Conservation (phyloP, 2,113 vertebrate genomes). For the Cochlearius cochlearius region DNA sequence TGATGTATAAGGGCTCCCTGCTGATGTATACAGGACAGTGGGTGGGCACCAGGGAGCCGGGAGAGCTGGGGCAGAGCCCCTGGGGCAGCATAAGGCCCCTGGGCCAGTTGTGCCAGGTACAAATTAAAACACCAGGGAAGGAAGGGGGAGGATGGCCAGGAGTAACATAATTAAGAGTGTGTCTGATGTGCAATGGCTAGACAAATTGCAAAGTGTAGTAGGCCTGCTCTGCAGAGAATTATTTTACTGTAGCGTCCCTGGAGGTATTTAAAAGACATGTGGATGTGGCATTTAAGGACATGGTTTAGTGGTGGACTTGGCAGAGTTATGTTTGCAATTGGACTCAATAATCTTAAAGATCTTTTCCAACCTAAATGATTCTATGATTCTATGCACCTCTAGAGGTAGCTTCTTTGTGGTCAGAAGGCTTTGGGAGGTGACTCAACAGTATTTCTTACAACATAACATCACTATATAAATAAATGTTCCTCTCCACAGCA, state of each 20-base stretch:
- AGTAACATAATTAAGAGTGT: neutral
- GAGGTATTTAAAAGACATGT: neutral
- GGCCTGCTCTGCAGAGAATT: neutral
- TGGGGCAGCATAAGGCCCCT: rapidly evolving
- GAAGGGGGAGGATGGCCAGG: neutral
- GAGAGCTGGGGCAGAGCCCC: neutral
- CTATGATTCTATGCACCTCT: neutral
- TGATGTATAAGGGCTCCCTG: neutral
- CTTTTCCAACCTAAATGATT: neutral
- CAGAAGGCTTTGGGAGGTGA: neutral
- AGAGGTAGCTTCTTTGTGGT: neutral
- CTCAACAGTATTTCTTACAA: neutral
- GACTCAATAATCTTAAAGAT: neutral
- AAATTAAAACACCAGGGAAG: neutral
- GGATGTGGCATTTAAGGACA: neutral
- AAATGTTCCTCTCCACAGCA: neutral
- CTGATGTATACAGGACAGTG: neutral
- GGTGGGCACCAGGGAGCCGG: neutral
- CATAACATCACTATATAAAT: neutral
- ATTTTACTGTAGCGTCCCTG: neutral
- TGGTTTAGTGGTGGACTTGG: too few species aligned
- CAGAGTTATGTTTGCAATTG: too few species aligned
- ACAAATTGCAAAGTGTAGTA: neutral
- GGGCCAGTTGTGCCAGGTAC: rapidly evolving
- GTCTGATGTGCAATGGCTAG: neutral